Base-by-base conservation (phyloP, 2,113 vertebrate genomes). In the Anhinga anhinga region DNA sequence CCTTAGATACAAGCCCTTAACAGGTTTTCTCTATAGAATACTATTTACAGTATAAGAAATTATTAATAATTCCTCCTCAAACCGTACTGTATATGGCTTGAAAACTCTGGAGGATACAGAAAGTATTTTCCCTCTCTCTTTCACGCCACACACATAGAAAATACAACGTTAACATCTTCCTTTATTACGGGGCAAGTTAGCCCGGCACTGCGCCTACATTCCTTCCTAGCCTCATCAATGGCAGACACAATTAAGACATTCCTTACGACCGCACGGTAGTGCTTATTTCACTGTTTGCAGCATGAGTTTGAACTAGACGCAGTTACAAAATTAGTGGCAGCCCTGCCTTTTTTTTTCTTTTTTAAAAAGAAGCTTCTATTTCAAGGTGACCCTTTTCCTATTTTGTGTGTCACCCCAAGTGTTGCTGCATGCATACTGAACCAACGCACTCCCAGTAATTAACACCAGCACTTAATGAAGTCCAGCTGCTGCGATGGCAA, bases 391-490 rank as follows among this genome's bases (percentile, higher is more conserved):
- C 98, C 97, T 98, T 93, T 85, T 91, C 49, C 56, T 83, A n/a
- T 93, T 98, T 97, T 74, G 40, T 58, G 62, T 93, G 97, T 97
- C 96, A 95, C 98, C 98, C 98, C 96, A 98, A 98, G 98, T 98
- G 93, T 95, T 98, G 98, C 98, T 97, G 97, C 97, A 95, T 93
- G 96, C 97, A 97, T 92, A 86, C 88, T 97, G 98, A 98, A 98
- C 97, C 98, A 98, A 98, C 88, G 53, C 95, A 97, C 98, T 98
- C 98, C 99, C 99, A 99, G 99, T 99, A 99, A 99, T 99, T 99
- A 99, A 99, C 99, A 99, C 99, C 98, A 98, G 98, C 95, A 97
- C 98, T 98, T 99, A 99, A 99, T 99, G 99, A 99, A 99, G 99
- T 99, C 99, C 99, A 99, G 99, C 99, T 99, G 99, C 98, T 99